phyloP scores from a whole-genome alignment of 2,797 vertebrate species.

The Clarias laeviceps region DNA sequence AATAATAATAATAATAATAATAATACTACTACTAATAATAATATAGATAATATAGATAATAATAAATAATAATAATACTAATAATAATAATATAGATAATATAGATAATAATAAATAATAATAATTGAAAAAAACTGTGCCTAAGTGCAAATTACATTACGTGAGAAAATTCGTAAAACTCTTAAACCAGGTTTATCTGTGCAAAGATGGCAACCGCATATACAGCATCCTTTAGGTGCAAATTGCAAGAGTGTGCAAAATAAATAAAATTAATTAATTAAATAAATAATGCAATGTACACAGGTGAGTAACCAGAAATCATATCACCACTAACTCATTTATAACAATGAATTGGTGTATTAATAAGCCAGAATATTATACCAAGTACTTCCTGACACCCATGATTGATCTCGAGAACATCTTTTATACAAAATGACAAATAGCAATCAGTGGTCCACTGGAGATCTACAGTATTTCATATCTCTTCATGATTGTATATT shows the following conservation, averaged over 20 bases:
- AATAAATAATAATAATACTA: neutral
- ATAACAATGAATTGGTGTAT: neutral
- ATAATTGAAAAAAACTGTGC: neutral
- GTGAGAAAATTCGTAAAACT: neutral
- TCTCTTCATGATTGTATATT: neutral
- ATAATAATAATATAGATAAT: no score
- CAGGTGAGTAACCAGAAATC: neutral
- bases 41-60: no score
- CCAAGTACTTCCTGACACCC: neutral
- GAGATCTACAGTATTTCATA: neutral
- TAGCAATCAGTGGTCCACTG: neutral
- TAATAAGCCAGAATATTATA: neutral
- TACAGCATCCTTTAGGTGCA: neutral
- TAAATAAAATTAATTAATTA: fast-evolving
- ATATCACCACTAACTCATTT: neutral
- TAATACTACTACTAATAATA: no score
- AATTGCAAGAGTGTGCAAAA: neutral
- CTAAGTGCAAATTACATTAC: neutral
- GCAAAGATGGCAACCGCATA: neutral
- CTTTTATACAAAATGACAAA: neutral
- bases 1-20: neutral
- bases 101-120: neutral
- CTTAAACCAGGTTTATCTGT: neutral
- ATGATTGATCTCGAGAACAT: neutral
- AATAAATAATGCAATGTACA: neutral